Evolutionary conservation across 1,140 invertebrate genomes (phyloP), one percentile per base, ranked within the genome.

Genomic region (Cydia strobilella): DNA sequence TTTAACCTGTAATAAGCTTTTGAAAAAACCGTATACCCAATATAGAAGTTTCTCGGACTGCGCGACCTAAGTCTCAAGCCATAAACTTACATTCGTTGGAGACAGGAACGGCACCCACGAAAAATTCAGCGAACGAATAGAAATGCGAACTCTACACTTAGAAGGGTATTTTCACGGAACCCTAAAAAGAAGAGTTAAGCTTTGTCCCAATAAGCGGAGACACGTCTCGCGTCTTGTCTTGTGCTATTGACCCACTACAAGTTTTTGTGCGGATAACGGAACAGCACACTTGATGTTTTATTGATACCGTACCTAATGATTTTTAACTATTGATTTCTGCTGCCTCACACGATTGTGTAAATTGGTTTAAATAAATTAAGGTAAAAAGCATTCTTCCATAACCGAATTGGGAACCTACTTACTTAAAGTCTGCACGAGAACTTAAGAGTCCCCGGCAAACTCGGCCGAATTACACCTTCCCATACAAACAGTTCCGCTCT

Each of bases 211-310:
- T 54, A 48, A 48, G 12, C 72, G 23, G 45, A 5, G 42, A 48
- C 42, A 73, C 42, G 65, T 69, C 27, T 69, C 35, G 74, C 35
- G 23, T 69, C 73, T 71, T 72, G 75, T 69, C 77, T 77, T 89
- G 90, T 87, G 88, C 90, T 83, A 86, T 79, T 92, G 90, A 92
- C 90, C 90, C 81, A 91, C 84, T 88, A 84, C 87, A 83, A 82
- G 79, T 91, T 92, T 92, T 92, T 92, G 87, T 90, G 48, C 81
- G 77, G 77, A 75, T 92, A 92, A 92, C 90, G 90, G 90, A 72
- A 80, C 85, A 84, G 75, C 88, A 89, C 84, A 89, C 88, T 91
- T 88, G 85, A 86, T 86, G 85, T 84, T 85, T 88, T 89, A 88
- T 90, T 90, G 88, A 90, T 88, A 86, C 72, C 73, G 79, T 77